Base-by-base conservation (phyloP, 1,140 invertebrate species). In the Drosophila littoralis region DNA sequence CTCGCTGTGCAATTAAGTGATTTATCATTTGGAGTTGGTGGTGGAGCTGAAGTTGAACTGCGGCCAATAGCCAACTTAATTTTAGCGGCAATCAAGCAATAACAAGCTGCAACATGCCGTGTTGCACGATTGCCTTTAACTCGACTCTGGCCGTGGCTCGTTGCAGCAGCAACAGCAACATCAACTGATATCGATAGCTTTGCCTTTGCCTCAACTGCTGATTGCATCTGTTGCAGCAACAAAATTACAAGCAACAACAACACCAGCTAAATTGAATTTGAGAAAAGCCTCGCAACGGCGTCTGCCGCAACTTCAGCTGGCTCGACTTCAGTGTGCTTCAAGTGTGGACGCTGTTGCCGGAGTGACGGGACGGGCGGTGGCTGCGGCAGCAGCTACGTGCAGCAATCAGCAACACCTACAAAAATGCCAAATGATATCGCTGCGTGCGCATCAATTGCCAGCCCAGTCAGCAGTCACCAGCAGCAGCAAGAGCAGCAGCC, bases 51-150 rank as follows among this genome's bases (percentile, higher is more conserved):
- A 68, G 71, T 22, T 43, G 70, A 54, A 68, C 79, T 61, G 81
- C 68, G 66, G 73, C 80, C 82, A 81, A 75, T 79, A 70, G 81
- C 80, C 84, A 89, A 89, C 84, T 89, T 89, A 89, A 89, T 89
- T 89, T 89, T 89, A 89, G 84, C 84, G 81, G 84, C 84, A 89
- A 89, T 89, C 84, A 89, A 89, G 84, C 84, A 89, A 89, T 89
- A 89, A 89, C 84, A 89, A 89, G 84, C 84, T 89, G 79, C 83
- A 83, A 88, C 83, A 88, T 88, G 84, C 83, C 83, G 79, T 88
- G 83, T 88, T 89, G 84, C 84, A 88, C 83, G 83, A 88, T 88
- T 88, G 83, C 84, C 84, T 88, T 88, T 88, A 84, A 89, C 84
- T 88, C 84, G 52, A 40, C 66, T 52, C 28, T 63, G 50, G n/a